Evolutionary conservation across 1,140 invertebrate species (phyloP).

Genomic region (Scaptodrosophila lebanonensis): DNA sequence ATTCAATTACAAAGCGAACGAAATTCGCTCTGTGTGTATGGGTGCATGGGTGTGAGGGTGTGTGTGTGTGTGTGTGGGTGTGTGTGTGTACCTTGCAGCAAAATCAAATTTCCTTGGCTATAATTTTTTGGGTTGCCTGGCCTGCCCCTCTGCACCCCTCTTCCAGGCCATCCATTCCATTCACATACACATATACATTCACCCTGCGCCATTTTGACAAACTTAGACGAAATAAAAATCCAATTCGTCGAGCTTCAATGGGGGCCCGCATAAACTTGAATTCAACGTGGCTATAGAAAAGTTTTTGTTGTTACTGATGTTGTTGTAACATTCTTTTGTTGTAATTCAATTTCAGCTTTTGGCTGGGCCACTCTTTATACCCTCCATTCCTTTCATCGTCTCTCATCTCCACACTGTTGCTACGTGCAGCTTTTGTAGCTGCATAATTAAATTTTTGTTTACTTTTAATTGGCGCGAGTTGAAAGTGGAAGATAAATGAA

Average conservation of each 20-base stretch:
- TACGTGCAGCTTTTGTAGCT: constrained; percentile 43
- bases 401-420: neutral
- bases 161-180: constrained; percentile 11
- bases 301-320: constrained; percentile 11
- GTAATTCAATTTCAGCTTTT: constrained; percentile 62
- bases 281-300: constrained; percentile 36
- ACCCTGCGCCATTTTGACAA: constrained; percentile 57
- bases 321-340: constrained; percentile 5
- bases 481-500: no score
- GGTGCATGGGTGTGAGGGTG: no score
- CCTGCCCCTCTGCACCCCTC: neutral
- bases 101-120: constrained; percentile 71
- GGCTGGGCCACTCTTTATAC: constrained; percentile 10
- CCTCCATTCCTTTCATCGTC: constrained; percentile 12
- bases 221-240: constrained; percentile 44
- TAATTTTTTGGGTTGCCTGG: constrained; percentile 39
- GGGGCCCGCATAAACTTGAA: constrained; percentile 23
- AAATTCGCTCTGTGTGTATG: no score
- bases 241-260: constrained; percentile 71
- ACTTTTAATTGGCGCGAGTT: constrained; percentile 68
- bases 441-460: constrained; percentile 76
- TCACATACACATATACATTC: no score
- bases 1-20: constrained; percentile 60
- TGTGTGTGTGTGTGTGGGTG: constrained; percentile 20
- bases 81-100: constrained; percentile 29